Conservation (phyloP, 2,113 vertebrate species). For the Xiphophorus maculatus region DNA sequence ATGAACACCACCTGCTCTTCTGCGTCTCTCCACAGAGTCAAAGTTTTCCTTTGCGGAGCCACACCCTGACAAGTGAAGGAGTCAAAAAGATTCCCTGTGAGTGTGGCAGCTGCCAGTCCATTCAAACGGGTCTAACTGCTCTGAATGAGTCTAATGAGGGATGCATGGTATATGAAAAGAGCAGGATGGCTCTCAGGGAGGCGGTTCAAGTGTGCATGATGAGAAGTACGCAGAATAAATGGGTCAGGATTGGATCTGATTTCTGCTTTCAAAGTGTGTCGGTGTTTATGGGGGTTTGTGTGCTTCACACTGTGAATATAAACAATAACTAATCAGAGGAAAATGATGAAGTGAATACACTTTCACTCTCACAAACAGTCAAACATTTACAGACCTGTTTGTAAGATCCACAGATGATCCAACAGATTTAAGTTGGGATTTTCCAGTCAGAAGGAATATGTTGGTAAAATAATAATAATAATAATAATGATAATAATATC, state of each 20-base stretch:
- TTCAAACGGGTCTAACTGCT: slow-evolving; percentile 52
- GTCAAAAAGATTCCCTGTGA: slow-evolving; percentile 25
- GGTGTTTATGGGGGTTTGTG: neutral
- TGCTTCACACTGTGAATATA: slow-evolving; percentile 4
- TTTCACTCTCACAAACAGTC: neutral
- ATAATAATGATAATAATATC: too few species aligned
- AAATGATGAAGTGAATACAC: neutral
- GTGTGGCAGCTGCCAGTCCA: slow-evolving; percentile 61
- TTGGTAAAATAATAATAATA: too few species aligned
- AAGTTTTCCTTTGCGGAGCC: neutral
- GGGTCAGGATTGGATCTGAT: slow-evolving; percentile 19
- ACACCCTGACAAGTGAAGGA: slow-evolving; percentile 8
- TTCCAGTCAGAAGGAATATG: too few species aligned
- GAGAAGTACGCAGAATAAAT: slow-evolving; percentile 26
- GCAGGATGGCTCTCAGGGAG: neutral
- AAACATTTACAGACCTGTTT: neutral
- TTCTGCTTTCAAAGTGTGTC: neutral
- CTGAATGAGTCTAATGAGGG: slow-evolving; percentile 66
- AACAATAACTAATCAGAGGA: slow-evolving; percentile 39
- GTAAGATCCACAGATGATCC: neutral
- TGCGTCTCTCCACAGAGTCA: neutral
- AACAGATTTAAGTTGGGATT: neutral
- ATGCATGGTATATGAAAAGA: slow-evolving; percentile 41
- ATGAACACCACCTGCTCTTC: neutral
- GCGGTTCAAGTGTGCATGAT: slow-evolving; percentile 1